A percentile compares a stretch with the other conserved stretches of the same genome.
Conservation (phyloP, 2,113 vertebrate genomes). For the Peromyscus californicus region DNA sequence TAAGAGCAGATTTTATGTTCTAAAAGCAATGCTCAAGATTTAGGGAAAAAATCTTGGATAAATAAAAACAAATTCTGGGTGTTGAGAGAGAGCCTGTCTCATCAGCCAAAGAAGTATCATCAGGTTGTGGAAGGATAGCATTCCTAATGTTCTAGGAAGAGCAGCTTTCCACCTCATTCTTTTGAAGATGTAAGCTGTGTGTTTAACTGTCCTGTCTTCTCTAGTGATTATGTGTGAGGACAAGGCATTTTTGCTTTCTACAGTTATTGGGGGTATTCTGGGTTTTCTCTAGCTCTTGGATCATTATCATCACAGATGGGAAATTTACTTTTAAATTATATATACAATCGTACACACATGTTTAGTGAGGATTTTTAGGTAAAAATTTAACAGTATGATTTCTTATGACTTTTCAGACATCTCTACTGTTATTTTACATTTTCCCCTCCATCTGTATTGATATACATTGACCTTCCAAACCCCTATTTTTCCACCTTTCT, state of each 20-base stretch:
- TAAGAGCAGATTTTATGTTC: neutral
- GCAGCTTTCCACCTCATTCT: neutral
- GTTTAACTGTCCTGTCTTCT: neutral
- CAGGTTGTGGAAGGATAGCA: neutral
- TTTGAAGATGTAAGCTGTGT: neutral
- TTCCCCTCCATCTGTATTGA: neutral
- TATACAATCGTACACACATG: neutral
- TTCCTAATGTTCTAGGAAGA: neutral
- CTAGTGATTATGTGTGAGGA: neutral
- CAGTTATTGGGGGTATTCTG: neutral
- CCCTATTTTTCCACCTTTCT: neutral
- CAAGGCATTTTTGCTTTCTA: neutral
- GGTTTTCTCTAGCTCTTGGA: neutral
- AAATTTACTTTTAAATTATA: neutral
- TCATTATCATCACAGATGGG: neutral
- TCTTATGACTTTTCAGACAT: too few species aligned
- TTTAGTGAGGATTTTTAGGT: too few species aligned
- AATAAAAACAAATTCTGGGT: neutral
- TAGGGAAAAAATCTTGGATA: neutral
- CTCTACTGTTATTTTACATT: neutral
- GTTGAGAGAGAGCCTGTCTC: neutral
- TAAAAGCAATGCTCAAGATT: neutral
- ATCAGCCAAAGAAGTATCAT: neutral
- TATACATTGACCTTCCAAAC: neutral
- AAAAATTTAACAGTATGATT: neutral